These are phyloP conservation scores for Pteromalus puparum DNA, from an alignment of 1,140 invertebrate species.

Conservation along the genomic window DNA sequence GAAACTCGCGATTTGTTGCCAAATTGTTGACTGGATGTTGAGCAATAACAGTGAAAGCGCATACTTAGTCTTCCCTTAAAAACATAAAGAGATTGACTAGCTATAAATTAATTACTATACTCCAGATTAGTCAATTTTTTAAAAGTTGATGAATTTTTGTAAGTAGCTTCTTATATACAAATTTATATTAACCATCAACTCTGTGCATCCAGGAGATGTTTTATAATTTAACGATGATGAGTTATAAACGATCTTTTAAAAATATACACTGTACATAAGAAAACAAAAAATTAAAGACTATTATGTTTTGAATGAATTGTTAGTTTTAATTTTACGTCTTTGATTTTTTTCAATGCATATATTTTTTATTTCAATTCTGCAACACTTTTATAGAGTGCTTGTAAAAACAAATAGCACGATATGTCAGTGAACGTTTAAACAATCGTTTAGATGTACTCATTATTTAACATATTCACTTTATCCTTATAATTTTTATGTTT, in stretches of 20 bases:
- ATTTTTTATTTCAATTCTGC: no score
- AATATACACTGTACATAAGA: not conserved
- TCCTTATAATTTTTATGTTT: no score
- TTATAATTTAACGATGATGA: not conserved
- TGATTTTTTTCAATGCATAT: no score
- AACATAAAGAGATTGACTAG: not conserved
- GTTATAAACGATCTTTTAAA: not conserved
- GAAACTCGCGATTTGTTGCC: constrained; percentile 12
- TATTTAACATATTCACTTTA: no score
- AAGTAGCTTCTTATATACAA: not conserved
- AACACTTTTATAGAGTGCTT: no score
- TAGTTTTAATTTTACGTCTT: no score
- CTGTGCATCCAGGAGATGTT: not conserved
- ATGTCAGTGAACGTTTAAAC: no score
- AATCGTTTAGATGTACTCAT: no score
- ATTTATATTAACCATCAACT: not conserved
- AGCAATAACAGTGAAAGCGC: constrained; percentile 8
- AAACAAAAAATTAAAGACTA: not conserved
- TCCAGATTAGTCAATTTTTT: not conserved
- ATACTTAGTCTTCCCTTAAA: constrained; percentile 17
- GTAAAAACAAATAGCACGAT: no score
- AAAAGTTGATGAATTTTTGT: not conserved
- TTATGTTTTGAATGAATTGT: not conserved
- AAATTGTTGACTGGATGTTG: constrained; percentile 8
- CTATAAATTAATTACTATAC: not conserved